Base-by-base conservation (phyloP, 2,888 invertebrate genomes). In the Coleophora flavipennella region DNA sequence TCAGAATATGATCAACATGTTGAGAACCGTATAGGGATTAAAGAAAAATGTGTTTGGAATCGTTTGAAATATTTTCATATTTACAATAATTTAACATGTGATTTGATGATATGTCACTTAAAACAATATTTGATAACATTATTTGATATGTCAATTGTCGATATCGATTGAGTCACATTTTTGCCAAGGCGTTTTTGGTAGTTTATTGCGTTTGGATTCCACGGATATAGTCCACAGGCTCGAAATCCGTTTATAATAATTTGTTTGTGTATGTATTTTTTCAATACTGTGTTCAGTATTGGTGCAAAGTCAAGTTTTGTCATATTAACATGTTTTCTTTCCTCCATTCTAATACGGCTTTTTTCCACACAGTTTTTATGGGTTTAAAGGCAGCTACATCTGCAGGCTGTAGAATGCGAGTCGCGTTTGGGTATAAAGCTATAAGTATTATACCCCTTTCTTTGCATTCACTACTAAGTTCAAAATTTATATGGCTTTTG, bases 21-120 rank as follows among this genome's bases (percentile, higher is more conserved):
- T 25, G 26, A 32, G 13, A 27, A 31, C n/a, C n/a, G 28, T 20
- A 26, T 44, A 33, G 58, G 55, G 13, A 41, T 59, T 13, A 57
- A 54, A 41, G 50, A 51, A 45, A 33, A 44, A 14, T 56, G 57
- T 41, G 39, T 55, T 28, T 62, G 54, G 47, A 46, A 63, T 50
- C 9, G 29, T 8, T 38, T 43, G 25, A n/a, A n/a, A n/a, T 33
- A 46, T 44, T 62, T 57, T 53, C 57, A 66, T 50, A 38, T 48
- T 32, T 55, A 53, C 36, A 40, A 46, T 25, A 66, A 62, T 48
- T 27, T 49, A 9, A 46, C 47, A 8, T 55, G 53, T 46, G 66
- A 64, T 41, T 45, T 61, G n/a, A 58, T 63, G 57, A n/a, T n/a
- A n/a, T n/a, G n/a, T n/a, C n/a, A n/a, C n/a, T n/a, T n/a, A n/a